Conservation (phyloP, 2,113 vertebrate genomes). For the Anhinga anhinga region DNA sequence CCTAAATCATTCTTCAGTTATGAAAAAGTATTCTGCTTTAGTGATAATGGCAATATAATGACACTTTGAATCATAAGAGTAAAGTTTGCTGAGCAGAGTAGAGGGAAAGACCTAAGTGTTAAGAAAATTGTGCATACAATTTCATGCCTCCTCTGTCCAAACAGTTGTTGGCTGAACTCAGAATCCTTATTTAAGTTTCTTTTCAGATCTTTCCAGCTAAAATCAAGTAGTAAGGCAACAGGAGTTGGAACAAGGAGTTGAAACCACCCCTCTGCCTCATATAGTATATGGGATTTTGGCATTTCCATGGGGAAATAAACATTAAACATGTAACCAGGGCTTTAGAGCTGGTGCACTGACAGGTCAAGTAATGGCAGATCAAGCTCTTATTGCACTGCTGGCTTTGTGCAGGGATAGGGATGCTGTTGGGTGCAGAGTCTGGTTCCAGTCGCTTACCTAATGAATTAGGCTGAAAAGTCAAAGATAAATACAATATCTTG, state of each 20-base stretch:
- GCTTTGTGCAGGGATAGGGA: not conserved
- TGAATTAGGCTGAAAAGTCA: not conserved
- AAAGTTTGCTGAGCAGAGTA: not conserved
- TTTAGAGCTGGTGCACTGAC: not conserved
- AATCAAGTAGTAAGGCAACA: not conserved
- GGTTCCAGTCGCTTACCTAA: not conserved
- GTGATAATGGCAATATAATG: slow-evolving; percentile 29
- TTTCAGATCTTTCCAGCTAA: not conserved
- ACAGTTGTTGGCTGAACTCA: not conserved
- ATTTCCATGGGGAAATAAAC: not conserved
- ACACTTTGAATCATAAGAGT: not conserved
- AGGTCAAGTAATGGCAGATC: not conserved
- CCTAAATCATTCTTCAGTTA: slow-evolving; percentile 50
- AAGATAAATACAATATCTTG: not conserved
- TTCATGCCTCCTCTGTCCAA: not conserved
- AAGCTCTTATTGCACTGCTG: not conserved
- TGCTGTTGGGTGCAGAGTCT: too few species aligned
- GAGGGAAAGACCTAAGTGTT: not conserved
- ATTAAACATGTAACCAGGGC: not conserved
- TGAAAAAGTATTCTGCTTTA: slow-evolving; percentile 17
- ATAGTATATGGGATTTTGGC: not conserved
- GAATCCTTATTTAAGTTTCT: not conserved
- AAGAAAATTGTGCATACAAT: not conserved
- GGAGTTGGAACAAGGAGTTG: not conserved
- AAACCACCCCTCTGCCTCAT: fast-evolving